Base-by-base conservation (phyloP, 1,140 invertebrate species). In the Druon quercuslanigerum region DNA sequence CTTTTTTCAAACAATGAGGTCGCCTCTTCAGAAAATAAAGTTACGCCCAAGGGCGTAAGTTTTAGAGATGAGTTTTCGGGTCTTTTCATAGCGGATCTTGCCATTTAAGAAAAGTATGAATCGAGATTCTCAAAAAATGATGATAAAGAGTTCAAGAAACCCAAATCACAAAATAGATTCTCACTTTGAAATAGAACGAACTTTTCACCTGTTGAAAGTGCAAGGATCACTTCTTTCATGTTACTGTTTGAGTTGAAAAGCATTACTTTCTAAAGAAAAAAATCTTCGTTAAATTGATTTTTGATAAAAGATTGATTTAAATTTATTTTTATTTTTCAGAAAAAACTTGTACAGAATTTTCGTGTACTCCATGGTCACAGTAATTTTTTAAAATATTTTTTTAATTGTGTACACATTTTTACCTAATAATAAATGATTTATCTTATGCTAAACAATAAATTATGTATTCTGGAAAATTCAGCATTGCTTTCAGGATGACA, bases 121-220 rank as follows among this genome's bases (percentile, higher is more conserved):
- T 19, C 9, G 52, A 9, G 16, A 54, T 2, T 17, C 8, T n/a
- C 1, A 17, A 19, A 54, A n/a, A 19, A 7, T 9, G 52, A n/a
- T 17, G 11, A 54, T 2, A 54, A 19, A 5, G 7, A 54, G n/a
- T 54, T 54, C 0, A 5, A 54, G 52, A 54, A 46, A 46, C 40
- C 40, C 7, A 46, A 0, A 46, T 46, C 40, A 8, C 8, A 46
- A 9, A 46, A 11, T 0, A 74, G 82, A 84, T 75, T 79, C 75
- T 78, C 73, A 73, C 78, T 84, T 84, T 84, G 73, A 82, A 74
- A 82, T 76, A 56, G 50, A 81, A 76, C 80, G 79, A 79, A 84
- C 83, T 85, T 85, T 85, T 76, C 83, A 85, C 83, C 83, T 85
- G 83, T 85, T 85, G 83, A 85, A 84, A 81, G 81, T 83, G 74